Percentiles rank a stretch among this genome's conserved stretches.
These are phyloP conservation scores for Agrochola litura DNA, from an alignment of 2,888 invertebrate genomes.

Conservation along the genomic window DNA sequence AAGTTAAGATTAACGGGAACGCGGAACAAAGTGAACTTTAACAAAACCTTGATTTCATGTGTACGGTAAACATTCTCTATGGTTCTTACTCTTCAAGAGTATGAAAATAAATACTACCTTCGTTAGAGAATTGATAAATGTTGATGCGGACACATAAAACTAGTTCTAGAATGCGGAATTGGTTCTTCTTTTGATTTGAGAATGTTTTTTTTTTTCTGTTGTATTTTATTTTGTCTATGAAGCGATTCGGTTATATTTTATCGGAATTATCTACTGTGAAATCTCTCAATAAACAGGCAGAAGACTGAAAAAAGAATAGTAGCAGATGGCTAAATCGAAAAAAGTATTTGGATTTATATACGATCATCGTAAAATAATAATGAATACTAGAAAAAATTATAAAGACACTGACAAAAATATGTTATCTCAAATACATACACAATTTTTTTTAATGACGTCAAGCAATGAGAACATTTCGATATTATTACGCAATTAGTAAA, in stretches of 20 bases:
- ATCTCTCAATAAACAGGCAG: background rate
- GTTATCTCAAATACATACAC: too few species aligned
- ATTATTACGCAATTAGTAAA: background rate
- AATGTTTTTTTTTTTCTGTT: background rate
- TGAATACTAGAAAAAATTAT: background rate
- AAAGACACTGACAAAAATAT: background rate
- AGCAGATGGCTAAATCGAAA: background rate
- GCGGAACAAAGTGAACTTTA: slow-evolving; percentile 15
- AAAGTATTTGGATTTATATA: background rate
- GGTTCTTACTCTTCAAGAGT: background rate
- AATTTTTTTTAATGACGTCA: background rate
- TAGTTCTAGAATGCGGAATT: slow-evolving; percentile 4
- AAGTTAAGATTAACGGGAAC: background rate
- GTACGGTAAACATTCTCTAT: slow-evolving; percentile 9
- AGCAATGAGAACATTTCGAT: background rate
- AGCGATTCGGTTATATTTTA: background rate
- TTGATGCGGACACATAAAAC: background rate
- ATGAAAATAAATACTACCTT: slow-evolving; percentile 10
- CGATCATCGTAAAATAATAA: background rate
- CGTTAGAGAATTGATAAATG: slow-evolving; percentile 9
- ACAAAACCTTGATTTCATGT: slow-evolving; percentile 22
- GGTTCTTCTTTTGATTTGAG: background rate
- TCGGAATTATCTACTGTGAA: background rate
- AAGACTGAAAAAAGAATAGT: background rate
- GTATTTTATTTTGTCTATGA: background rate